A percentile compares a stretch with the other conserved stretches of the same genome.
phyloP scores from a whole-genome alignment of 92 coral and sea anemone species.

The Epizoanthus stellaris region DNA sequence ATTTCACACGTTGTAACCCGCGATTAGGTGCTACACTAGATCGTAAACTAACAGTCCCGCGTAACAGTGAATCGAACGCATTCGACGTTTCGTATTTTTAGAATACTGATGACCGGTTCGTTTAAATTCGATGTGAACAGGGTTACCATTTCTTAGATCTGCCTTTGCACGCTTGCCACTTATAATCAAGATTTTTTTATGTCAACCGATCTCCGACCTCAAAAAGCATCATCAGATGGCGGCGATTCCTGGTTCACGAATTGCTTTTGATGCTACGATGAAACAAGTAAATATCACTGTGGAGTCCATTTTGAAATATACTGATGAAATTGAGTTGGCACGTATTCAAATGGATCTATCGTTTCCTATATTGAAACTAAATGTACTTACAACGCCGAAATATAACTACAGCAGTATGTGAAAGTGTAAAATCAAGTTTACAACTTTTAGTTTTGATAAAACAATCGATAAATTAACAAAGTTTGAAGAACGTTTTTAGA shows the following conservation, averaged over 20 bases:
- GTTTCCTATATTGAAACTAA: neutral
- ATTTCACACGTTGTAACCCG: too few relatives aligned
- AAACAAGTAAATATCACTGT: neutral
- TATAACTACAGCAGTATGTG: neutral
- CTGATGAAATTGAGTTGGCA: neutral
- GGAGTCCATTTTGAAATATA: neutral
- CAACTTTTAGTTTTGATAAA: neutral
- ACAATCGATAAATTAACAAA: neutral
- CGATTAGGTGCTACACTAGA: too few relatives aligned
- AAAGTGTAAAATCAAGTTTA: constrained; percentile 2
- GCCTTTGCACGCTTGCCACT: constrained; percentile 7
- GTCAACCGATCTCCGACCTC: neutral
- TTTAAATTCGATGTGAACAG: too few relatives aligned
- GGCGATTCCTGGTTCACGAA: constrained; percentile 13
- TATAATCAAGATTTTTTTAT: neutral
- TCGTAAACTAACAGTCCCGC: too few relatives aligned
- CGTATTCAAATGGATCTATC: neutral
- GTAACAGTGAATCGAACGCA: too few relatives aligned
- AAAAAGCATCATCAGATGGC: neutral
- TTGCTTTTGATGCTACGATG: too few relatives aligned
- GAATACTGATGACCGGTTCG: too few relatives aligned
- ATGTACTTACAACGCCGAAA: neutral
- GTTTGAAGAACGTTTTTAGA: constrained; percentile 1
- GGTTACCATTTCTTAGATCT: constrained; percentile 2
- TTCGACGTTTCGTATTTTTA: too few relatives aligned